Percentiles rank a stretch among this genome's conserved stretches.
phyloP scores from a whole-genome alignment of 2,113 vertebrate species.

The Urocynchramus pylzowi region DNA sequence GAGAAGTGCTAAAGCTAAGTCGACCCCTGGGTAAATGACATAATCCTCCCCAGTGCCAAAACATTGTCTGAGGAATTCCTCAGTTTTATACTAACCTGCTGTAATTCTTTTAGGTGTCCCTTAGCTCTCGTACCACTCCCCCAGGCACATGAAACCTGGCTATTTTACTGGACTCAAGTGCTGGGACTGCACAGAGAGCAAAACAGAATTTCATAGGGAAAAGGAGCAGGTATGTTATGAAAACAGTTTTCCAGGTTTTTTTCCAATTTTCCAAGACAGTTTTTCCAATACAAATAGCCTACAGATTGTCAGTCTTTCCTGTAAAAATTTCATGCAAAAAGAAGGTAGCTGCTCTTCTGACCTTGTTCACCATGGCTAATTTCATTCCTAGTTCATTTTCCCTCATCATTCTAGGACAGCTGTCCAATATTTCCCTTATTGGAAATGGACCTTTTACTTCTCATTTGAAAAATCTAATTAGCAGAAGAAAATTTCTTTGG shows the following conservation, averaged over 20 bases:
- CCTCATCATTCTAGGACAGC: background rate
- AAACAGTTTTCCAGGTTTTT: no score
- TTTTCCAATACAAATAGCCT: background rate
- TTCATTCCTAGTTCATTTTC: background rate
- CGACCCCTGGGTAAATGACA: slow-evolving; percentile 24
- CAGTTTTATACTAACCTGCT: slow-evolving; percentile 27
- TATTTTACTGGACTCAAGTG: background rate
- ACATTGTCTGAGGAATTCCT: slow-evolving; percentile 23
- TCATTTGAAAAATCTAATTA: background rate
- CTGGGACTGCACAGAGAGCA: background rate
- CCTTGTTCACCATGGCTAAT: background rate
- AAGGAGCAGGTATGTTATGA: background rate
- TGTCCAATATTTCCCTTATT: background rate
- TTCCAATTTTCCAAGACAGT: background rate
- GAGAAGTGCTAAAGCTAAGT: slow-evolving; percentile 29
- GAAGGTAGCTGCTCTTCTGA: background rate
- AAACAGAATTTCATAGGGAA: background rate
- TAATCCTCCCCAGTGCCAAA: slow-evolving; percentile 50
- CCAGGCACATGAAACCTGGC: background rate
- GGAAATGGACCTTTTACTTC: background rate
- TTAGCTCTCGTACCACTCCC: slow-evolving; percentile 8
- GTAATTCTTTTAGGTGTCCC: slow-evolving; percentile 39
- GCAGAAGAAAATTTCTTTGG: background rate
- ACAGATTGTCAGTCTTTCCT: background rate
- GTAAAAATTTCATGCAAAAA: background rate